Percentiles rank a stretch among this genome's conserved stretches.
phyloP scores from a whole-genome alignment of 1,140 invertebrate species.

The Heliothis virescens region DNA sequence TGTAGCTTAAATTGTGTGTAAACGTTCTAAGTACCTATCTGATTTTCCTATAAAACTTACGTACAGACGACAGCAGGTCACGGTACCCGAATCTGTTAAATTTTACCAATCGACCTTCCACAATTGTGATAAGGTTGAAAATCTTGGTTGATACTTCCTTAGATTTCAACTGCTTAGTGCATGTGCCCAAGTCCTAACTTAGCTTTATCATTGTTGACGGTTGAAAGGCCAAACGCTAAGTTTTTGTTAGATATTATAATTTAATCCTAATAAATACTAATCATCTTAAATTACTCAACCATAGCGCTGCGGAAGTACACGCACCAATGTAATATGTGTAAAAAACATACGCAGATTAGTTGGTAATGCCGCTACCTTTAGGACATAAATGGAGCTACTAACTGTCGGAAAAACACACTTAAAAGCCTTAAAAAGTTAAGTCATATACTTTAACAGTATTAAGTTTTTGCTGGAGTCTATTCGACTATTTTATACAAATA shows the following conservation, averaged over 20 bases:
- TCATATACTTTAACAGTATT: not conserved
- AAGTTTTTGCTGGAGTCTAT: not conserved
- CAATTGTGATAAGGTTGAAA: too few relatives aligned
- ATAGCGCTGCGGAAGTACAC: not conserved
- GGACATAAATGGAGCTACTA: not conserved
- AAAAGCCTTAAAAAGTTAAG: conserved; percentile 4
- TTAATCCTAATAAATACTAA: not conserved
- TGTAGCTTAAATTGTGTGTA: too few relatives aligned
- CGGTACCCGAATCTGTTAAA: too few relatives aligned
- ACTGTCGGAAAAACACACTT: conserved; percentile 1
- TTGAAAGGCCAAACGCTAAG: conserved; percentile 3
- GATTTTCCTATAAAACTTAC: too few relatives aligned
- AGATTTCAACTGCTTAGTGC: not conserved
- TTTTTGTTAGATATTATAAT: not conserved
- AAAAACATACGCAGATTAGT: conserved; percentile 1
- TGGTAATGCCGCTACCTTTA: not conserved
- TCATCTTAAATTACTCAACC: not conserved
- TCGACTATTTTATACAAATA: too few relatives aligned
- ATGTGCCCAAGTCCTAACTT: not conserved
- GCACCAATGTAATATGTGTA: not conserved
- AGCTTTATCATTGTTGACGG: not conserved
- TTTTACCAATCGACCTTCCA: too few relatives aligned
- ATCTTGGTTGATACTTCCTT: too few relatives aligned
- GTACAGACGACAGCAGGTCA: too few relatives aligned
- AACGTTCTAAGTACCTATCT: too few relatives aligned